Evolutionary conservation across 2,113 vertebrate species (phyloP).

Genomic region (Bufo bufo): DNA sequence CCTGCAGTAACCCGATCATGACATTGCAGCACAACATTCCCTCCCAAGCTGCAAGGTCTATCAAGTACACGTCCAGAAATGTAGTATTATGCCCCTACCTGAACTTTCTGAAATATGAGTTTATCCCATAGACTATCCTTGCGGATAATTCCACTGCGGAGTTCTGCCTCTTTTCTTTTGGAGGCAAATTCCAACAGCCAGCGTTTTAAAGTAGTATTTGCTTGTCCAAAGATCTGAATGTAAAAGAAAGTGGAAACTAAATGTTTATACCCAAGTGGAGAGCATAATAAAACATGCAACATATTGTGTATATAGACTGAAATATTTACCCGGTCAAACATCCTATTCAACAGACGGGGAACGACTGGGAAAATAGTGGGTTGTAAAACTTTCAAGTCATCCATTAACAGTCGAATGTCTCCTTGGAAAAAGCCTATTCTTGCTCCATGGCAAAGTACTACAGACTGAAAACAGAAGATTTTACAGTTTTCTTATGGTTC

Average conservation of each 20-base stretch:
- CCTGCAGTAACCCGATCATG: not conserved
- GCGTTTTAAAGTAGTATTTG: slow-evolving; percentile 87
- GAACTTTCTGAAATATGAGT: slow-evolving; percentile 93
- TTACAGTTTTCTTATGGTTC: not conserved
- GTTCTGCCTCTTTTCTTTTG: slow-evolving; percentile 90
- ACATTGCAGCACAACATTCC: not conserved
- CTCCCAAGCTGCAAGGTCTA: not conserved
- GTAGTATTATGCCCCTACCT: slow-evolving; percentile 73
- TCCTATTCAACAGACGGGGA: slow-evolving; percentile 92
- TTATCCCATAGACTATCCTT: slow-evolving; percentile 95
- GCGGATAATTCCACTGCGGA: slow-evolving; percentile 87
- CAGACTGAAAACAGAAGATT: slow-evolving; percentile 70
- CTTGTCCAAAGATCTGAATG: slow-evolving; percentile 88
- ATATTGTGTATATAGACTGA: no score
- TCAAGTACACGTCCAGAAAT: no score
- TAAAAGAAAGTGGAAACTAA: not conserved
- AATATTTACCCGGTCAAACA: slow-evolving; percentile 92
- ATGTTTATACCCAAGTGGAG: not conserved
- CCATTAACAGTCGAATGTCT: slow-evolving; percentile 96
- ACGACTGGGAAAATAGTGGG: slow-evolving; percentile 96
- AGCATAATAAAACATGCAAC: not conserved
- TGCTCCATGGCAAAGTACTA: slow-evolving; percentile 87
- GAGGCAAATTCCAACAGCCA: slow-evolving; percentile 94
- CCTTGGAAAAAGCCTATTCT: slow-evolving; percentile 97
- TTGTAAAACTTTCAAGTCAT: slow-evolving; percentile 89